A percentile compares a stretch with the other conserved stretches of the same genome.
Evolutionary conservation across 2,888 invertebrate genomes (phyloP).

Genomic region (Amorpha juglandis): DNA sequence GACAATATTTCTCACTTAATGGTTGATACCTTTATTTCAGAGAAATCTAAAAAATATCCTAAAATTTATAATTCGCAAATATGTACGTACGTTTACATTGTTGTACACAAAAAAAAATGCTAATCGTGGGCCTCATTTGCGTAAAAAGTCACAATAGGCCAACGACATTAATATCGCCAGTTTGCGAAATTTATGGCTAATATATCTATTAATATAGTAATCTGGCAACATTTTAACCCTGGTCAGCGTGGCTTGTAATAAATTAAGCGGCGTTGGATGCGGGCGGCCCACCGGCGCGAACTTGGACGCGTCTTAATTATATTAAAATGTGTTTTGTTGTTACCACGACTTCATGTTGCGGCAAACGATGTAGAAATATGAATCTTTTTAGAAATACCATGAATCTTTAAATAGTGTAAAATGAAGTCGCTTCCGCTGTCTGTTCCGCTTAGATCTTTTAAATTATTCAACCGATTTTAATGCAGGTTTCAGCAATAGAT

Average conservation of each 20-base stretch:
- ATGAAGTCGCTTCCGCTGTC: too few species aligned
- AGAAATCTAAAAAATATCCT: too few species aligned
- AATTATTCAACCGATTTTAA: too few species aligned
- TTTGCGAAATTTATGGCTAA: constrained; percentile 39
- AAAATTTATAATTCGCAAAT: too few species aligned
- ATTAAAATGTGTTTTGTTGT: constrained; percentile 57
- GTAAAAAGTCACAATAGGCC: constrained; percentile 1
- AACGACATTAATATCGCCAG: constrained; percentile 29
- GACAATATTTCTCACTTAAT: too few species aligned
- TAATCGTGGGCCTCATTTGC: background rate
- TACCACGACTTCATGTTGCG: constrained; percentile 41
- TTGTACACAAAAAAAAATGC: background rate
- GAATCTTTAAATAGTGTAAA: too few species aligned
- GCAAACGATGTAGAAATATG: constrained; percentile 35
- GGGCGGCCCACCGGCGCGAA: constrained; percentile 48
- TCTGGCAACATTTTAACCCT: constrained; percentile 47
- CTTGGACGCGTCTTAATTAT: constrained; percentile 64
- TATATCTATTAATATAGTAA: constrained; percentile 39
- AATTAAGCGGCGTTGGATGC: constrained; percentile 38
- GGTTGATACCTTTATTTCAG: too few species aligned
- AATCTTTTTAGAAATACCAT: constrained; percentile 38
- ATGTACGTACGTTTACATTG: too few species aligned
- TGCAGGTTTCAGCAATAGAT: too few species aligned
- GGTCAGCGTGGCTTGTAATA: constrained; percentile 33
- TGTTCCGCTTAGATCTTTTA: background rate